Conservation (phyloP, 2,888 invertebrate species). For the Uloborus plumipes region DNA sequence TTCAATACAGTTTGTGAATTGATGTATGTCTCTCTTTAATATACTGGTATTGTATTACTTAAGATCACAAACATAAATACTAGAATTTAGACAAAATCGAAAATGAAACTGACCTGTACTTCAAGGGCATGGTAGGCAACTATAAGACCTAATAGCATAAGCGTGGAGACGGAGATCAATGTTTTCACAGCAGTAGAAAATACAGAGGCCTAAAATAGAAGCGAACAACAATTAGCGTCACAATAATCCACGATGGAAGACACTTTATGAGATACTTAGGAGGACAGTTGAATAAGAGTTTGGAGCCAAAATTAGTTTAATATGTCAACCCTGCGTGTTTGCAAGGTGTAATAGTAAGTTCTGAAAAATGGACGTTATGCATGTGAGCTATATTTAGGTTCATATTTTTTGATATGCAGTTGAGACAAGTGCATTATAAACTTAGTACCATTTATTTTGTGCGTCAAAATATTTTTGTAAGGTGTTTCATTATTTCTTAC, state of each 20-base stretch:
- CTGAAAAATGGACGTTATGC: too few relatives aligned
- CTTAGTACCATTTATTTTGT: too few relatives aligned
- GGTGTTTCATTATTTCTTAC: too few relatives aligned
- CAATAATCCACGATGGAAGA: conserved; percentile 26
- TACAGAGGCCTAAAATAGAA: conserved; percentile 87
- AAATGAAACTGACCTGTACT: conserved; percentile 86
- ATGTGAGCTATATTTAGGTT: too few relatives aligned
- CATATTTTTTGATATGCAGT: too few relatives aligned
- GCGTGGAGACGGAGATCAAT: conserved; percentile 98
- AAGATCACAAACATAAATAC: neutral
- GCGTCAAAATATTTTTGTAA: too few relatives aligned
- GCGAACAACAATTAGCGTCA: conserved; percentile 49
- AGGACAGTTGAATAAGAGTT: too few relatives aligned
- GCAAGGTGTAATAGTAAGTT: too few relatives aligned
- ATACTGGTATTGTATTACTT: neutral
- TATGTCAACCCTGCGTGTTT: too few relatives aligned
- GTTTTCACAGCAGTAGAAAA: conserved; percentile 98
- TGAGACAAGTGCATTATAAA: too few relatives aligned
- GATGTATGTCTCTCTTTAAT: neutral
- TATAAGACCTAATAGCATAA: conserved; percentile 98
- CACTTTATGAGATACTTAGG: conserved; percentile 33
- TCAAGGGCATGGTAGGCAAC: conserved; percentile 99
- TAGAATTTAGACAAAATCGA: neutral
- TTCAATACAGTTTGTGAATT: too few relatives aligned
- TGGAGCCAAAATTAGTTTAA: too few relatives aligned